Base-by-base conservation (phyloP, 2,888 invertebrate species). In the Scelioninae gen. 2 region DNA sequence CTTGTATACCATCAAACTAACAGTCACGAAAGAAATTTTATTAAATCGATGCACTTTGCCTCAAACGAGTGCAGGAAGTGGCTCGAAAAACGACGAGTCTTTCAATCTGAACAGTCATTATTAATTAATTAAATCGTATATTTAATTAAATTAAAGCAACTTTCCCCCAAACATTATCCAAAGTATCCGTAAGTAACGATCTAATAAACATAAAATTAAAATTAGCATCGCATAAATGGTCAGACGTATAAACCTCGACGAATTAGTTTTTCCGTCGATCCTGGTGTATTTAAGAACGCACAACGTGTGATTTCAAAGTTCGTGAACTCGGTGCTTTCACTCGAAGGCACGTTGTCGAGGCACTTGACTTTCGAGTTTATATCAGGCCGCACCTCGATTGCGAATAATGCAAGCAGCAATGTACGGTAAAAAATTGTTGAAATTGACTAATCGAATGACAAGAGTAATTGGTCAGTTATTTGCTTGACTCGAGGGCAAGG, bases 311-410 rank as follows among this genome's bases (percentile, higher is more conserved):
- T 72, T 75, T 65, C 33, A 75, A 75, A 75, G 75, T 75, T 75
- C 75, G 75, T 67, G 73, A 75, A 75, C 73, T 73, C 75, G 33
- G 53, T 72, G 75, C 75, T 75, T 75, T 75, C 75, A 75, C 75
- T 75, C 37, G 63, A 43, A 72, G 72, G 75, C 69, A 75, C 72
- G 75, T 69, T 75, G 75, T 65, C 50, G 57, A 65, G 75, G 75
- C 75, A 73, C 75, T 75, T 75, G 75, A 75, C 75, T 75, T 75
- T 75, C 75, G 70, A 73, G 75, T 75, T 75, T 73, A 73, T 75
- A 75, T 75, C 70, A 69, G 52, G 75, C 75, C 75, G 73, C 75
- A 72, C 75, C 75, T 75, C 73, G 46, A 69, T 71, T 65, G 75
- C 64, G 67, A 70, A 65, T 75, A 75, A 75, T 63, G 73, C 73